A percentile compares a stretch with the other conserved stretches of the same genome.
phyloP scores from a whole-genome alignment of 2,888 invertebrate genomes.

The Linyphia triangularis region DNA sequence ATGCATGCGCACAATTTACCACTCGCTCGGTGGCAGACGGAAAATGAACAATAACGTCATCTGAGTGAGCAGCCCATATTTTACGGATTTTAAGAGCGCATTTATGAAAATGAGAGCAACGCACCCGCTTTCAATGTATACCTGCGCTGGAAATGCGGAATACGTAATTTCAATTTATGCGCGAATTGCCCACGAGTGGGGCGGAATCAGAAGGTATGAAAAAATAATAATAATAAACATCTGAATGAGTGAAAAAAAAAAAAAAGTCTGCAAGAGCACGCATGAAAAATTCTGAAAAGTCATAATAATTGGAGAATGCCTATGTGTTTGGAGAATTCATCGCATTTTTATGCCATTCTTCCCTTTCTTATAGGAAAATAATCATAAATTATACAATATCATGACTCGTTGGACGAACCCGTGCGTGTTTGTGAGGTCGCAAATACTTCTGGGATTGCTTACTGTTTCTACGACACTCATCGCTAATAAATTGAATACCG shows the following conservation, averaged over 20 bases:
- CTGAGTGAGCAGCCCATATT: constrained; percentile 28
- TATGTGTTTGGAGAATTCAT: constrained; percentile 32
- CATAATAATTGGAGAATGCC: constrained; percentile 37
- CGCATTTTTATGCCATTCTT: constrained; percentile 20
- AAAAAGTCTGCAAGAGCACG: constrained; percentile 19
- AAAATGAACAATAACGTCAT: constrained; percentile 43
- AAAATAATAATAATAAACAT: constrained; percentile 15
- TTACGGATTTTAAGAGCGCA: constrained; percentile 25
- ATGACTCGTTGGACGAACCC: not conserved
- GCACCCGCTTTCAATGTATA: not conserved
- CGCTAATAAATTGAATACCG: not conserved
- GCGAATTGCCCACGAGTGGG: not conserved
- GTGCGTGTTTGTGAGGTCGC: not conserved
- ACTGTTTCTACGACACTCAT: too few species aligned
- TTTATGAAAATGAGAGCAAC: constrained; percentile 69
- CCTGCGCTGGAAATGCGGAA: constrained; percentile 9
- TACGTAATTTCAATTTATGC: constrained; percentile 35
- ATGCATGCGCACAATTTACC: constrained; percentile 35
- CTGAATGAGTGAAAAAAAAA: constrained; percentile 14
- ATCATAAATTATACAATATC: constrained; percentile 37
- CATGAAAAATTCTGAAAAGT: constrained; percentile 38
- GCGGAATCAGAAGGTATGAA: constrained; percentile 20
- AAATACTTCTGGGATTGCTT: not conserved
- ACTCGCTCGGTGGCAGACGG: constrained; percentile 6
- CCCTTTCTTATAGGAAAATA: constrained; percentile 16